Evolutionary conservation across 2,113 vertebrate species (phyloP).

Genomic region (Melanocharis versteri): DNA sequence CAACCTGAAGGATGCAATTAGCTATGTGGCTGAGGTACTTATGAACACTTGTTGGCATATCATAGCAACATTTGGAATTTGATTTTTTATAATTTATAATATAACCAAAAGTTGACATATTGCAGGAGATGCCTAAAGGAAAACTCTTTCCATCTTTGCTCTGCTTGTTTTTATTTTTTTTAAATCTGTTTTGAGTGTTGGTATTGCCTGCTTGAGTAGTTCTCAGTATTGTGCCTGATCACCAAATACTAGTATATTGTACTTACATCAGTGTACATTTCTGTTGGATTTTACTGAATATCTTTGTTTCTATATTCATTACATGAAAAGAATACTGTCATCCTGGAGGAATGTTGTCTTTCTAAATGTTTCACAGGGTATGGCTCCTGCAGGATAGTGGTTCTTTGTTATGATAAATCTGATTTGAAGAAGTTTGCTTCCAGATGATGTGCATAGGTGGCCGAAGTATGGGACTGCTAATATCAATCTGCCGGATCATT

Average conservation of each 20-base stretch:
- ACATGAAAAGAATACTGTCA: neutral
- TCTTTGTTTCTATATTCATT: neutral
- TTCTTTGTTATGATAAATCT: neutral
- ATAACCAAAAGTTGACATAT: neutral
- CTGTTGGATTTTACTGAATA: neutral
- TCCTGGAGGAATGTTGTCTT: neutral
- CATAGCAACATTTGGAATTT: neutral
- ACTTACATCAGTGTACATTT: neutral
- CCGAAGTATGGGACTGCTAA: neutral
- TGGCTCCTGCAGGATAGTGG: neutral
- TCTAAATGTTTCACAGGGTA: neutral
- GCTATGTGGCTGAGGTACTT: constrained; percentile 89
- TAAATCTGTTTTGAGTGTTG: neutral
- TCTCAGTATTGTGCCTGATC: neutral
- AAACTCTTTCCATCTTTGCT: neutral
- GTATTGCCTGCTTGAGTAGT: neutral
- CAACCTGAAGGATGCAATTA: constrained; percentile 93
- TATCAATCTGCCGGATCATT: neutral
- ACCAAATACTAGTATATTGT: neutral
- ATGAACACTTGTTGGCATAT: neutral
- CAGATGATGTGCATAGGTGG: neutral
- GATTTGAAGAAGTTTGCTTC: neutral
- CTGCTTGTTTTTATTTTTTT: neutral
- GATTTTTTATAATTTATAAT: neutral
- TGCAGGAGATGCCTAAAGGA: neutral